Percentiles rank a stretch among this genome's conserved stretches.
Evolutionary conservation across 1,140 invertebrate species (phyloP).

Genomic region (Zaprionus ghesquierei): DNA sequence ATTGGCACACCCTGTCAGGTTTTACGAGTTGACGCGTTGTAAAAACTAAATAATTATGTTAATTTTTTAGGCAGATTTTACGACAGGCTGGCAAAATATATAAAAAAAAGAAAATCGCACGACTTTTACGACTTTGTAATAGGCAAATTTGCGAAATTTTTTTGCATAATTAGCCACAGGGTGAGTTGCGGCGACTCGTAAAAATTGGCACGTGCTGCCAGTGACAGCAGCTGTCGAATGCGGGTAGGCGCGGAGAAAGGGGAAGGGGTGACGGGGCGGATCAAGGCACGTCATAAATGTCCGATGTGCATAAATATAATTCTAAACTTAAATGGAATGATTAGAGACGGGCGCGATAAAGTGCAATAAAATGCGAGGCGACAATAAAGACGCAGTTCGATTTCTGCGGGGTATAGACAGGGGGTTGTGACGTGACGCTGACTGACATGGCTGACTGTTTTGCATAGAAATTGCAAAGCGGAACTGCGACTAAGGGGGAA

Average conservation of each 20-base stretch:
- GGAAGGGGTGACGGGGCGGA: neutral
- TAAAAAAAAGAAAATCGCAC: conserved; percentile 40
- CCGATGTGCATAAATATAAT: conserved; percentile 68
- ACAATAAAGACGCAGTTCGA: conserved; percentile 54
- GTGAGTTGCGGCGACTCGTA: conserved; percentile 38
- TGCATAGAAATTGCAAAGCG: conserved; percentile 42
- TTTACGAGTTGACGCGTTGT: neutral
- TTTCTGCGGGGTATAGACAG: conserved; percentile 17
- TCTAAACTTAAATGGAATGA: conserved; percentile 76
- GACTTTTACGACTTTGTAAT: conserved; percentile 75
- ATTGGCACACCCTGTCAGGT: neutral
- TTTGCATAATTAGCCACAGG: conserved; percentile 72
- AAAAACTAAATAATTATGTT: conserved; percentile 29
- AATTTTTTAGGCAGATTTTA: conserved; percentile 54
- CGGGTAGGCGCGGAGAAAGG: conserved; percentile 4
- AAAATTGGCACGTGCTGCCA: conserved; percentile 67
- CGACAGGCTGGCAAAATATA: conserved; percentile 38
- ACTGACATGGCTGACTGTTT: conserved; percentile 21
- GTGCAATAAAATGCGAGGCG: conserved; percentile 64
- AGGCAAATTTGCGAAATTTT: conserved; percentile 68
- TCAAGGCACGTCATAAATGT: conserved; percentile 62
- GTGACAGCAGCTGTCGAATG: neutral
- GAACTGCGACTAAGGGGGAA: too few relatives aligned
- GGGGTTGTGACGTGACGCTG: conserved; percentile 12
- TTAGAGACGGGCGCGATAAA: conserved; percentile 76